Conservation (phyloP, 2,888 invertebrate genomes). For the Ornithoptera priamus region DNA sequence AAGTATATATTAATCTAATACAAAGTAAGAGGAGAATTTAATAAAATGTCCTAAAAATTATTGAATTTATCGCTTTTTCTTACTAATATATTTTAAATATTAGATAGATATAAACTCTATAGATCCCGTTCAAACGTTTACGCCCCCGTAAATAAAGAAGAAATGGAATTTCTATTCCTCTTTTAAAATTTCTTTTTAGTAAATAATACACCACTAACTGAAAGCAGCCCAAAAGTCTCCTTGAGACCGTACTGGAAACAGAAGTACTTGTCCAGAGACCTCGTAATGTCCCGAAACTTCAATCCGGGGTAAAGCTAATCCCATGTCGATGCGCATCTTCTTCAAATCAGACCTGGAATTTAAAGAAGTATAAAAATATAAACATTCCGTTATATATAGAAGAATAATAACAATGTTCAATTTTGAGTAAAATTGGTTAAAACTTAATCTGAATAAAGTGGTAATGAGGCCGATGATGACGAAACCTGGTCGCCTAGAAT, state of each 20-base stretch:
- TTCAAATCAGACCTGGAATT: constrained; percentile 79
- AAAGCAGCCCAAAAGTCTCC: constrained; percentile 91
- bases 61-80: no score
- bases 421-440: no score
- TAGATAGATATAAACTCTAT: no score
- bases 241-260: constrained; percentile 88
- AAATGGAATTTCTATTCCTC: background rate
- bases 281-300: constrained; percentile 88
- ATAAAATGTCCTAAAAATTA: no score
- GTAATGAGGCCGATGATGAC: no score
- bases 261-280: constrained; percentile 86
- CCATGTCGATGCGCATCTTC: constrained; percentile 82
- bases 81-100: no score
- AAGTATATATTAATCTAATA: no score
- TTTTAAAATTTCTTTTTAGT: background rate
- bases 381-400: no score
- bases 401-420: no score
- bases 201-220: constrained; percentile 74
- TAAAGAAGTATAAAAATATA: background rate
- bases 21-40: no score
- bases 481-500: no score
- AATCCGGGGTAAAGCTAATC: constrained; percentile 83
- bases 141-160: background rate
- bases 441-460: no score
- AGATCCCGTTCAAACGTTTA: background rate